Evolutionary conservation across 2,113 vertebrate species (phyloP).

Genomic region (Neopipo cinnamomea): DNA sequence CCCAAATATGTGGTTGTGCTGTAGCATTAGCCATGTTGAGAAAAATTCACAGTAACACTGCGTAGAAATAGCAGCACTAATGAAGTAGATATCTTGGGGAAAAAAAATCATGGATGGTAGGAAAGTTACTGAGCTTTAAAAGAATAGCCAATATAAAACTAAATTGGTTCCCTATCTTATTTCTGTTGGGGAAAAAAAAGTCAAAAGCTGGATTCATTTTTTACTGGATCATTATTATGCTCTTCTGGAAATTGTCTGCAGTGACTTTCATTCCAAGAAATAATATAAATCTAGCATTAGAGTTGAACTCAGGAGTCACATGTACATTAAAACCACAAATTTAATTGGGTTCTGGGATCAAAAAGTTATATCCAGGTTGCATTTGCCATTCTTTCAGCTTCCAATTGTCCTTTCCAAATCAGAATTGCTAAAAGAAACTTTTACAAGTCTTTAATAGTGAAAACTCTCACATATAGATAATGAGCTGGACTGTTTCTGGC

Average conservation of each 20-base stretch:
- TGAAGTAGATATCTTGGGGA: not conserved
- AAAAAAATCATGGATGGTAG: not conserved
- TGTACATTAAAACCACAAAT: constrained; percentile 44
- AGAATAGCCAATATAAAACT: constrained; percentile 46
- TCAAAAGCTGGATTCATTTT: constrained; percentile 48
- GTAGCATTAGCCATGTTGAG: not conserved
- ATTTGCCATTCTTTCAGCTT: constrained; percentile 54
- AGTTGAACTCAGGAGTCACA: constrained; percentile 46
- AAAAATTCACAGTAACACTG: not conserved
- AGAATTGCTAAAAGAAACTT: constrained; percentile 60
- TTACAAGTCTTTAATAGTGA: constrained; percentile 11
- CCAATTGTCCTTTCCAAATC: constrained; percentile 52
- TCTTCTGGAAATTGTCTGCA: constrained; percentile 59
- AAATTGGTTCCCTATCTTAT: constrained; percentile 51
- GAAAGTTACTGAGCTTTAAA: constrained; percentile 39
- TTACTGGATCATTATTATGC: constrained; percentile 58
- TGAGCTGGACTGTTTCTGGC: not conserved
- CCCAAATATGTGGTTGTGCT: not conserved
- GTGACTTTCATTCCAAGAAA: constrained; percentile 65
- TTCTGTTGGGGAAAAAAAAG: not conserved
- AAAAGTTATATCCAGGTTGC: constrained; percentile 50
- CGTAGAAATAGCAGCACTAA: not conserved
- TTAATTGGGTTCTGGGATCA: constrained; percentile 64
- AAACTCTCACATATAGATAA: constrained; percentile 22
- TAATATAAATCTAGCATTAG: constrained; percentile 56